A percentile compares a stretch with the other conserved stretches of the same genome.
phyloP scores from a whole-genome alignment of 2,888 invertebrate species.

The Lasioglossum zephyrum region DNA sequence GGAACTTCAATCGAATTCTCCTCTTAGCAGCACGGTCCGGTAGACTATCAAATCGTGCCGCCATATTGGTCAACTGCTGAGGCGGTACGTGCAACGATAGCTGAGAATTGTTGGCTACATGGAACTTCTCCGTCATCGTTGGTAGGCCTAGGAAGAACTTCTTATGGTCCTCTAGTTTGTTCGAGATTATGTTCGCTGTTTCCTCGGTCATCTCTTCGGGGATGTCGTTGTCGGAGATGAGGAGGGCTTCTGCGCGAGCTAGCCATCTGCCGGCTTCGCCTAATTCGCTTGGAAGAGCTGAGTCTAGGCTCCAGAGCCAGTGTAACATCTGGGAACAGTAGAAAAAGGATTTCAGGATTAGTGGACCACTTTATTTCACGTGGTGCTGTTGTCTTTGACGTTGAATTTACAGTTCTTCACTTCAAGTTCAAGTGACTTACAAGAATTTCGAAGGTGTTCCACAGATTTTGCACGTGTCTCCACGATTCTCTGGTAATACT shows the following conservation, averaged over 20 bases:
- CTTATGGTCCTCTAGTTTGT: slow-evolving; percentile 95
- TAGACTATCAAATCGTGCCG: slow-evolving; percentile 90
- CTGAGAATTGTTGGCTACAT: slow-evolving; percentile 89
- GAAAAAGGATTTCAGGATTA: neutral
- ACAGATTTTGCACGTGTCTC: slow-evolving; percentile 91
- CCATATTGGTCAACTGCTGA: slow-evolving; percentile 93
- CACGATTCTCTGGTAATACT: slow-evolving; percentile 94
- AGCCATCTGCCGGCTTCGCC: slow-evolving; percentile 96
- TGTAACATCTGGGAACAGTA: slow-evolving; percentile 87
- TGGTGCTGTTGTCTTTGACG: no score
- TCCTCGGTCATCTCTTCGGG: slow-evolving; percentile 94
- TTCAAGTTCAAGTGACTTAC: slow-evolving; percentile 71
- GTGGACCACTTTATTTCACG: neutral
- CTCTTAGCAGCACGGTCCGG: slow-evolving; percentile 92
- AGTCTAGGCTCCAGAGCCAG: slow-evolving; percentile 96
- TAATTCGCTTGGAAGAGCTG: slow-evolving; percentile 93
- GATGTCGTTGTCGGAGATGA: slow-evolving; percentile 91
- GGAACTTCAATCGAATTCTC: slow-evolving; percentile 93
- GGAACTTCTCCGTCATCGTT: slow-evolving; percentile 91
- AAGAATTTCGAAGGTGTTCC: slow-evolving; percentile 90
- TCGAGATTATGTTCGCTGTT: slow-evolving; percentile 94
- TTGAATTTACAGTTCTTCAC: no score
- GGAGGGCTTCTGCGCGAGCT: slow-evolving; percentile 92
- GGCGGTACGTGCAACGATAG: slow-evolving; percentile 90
- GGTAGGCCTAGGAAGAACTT: slow-evolving; percentile 94